These are phyloP conservation scores for Penaeus japonicus DNA, from an alignment of 1,140 invertebrate genomes.

Conservation along the genomic window DNA sequence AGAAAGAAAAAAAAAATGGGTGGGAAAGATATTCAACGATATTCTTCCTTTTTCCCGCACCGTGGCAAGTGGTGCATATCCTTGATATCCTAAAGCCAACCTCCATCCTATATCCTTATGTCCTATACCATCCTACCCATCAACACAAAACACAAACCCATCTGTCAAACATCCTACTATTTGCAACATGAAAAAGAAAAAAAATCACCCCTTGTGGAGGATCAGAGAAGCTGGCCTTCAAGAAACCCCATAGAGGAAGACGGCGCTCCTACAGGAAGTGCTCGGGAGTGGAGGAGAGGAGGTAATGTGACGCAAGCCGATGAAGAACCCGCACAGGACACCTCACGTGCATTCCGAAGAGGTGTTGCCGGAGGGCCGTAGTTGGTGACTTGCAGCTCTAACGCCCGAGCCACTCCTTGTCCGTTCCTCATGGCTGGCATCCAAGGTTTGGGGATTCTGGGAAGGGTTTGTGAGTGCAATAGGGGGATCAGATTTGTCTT, in stretches of 20 bases:
- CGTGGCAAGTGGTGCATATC: constrained; percentile 49
- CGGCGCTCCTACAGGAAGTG: too few relatives aligned
- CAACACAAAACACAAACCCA: too few relatives aligned
- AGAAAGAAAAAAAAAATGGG: too few relatives aligned
- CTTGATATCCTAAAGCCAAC: not conserved
- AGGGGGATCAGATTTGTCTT: too few relatives aligned
- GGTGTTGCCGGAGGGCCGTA: not conserved
- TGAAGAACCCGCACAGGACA: not conserved
- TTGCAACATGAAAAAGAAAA: too few relatives aligned
- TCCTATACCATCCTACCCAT: not conserved
- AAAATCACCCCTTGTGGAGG: too few relatives aligned
- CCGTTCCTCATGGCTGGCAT: constrained; percentile 7
- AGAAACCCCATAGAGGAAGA: not conserved
- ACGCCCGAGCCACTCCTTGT: constrained; percentile 4
- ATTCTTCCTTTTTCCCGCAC: not conserved
- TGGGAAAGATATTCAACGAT: not conserved
- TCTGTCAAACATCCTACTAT: too few relatives aligned
- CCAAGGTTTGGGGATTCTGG: constrained; percentile 21
- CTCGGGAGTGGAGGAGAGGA: too few relatives aligned
- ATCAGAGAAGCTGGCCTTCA: constrained; percentile 4
- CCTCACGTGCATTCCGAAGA: not conserved
- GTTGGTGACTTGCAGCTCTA: not conserved
- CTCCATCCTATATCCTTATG: not conserved
- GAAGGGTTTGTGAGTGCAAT: not conserved
- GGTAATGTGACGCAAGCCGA: not conserved